phyloP scores from a whole-genome alignment of 1,140 invertebrate species.

The Megalopta genalis region DNA sequence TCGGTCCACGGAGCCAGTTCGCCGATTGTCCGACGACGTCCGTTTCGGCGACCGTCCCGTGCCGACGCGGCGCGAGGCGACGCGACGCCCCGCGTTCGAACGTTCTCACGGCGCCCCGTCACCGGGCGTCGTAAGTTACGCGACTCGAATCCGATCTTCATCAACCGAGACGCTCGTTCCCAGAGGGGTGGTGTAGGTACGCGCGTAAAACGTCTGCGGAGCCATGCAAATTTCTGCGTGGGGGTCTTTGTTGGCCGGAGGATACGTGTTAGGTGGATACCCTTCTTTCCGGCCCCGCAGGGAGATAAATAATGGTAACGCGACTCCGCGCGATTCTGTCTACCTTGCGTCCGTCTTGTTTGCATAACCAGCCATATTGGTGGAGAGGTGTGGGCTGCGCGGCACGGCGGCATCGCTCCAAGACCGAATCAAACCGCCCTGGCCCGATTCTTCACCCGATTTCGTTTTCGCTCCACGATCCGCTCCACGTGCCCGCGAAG shows the following conservation, averaged over 20 bases:
- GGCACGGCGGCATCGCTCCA: slow-evolving; percentile 13
- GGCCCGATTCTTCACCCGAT: neutral
- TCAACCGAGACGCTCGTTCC: slow-evolving; percentile 44
- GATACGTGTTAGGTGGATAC: slow-evolving; percentile 56
- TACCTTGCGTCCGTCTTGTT: slow-evolving; percentile 62
- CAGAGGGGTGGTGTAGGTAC: slow-evolving; percentile 35
- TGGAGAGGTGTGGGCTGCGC: slow-evolving; percentile 21
- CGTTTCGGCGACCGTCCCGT: neutral
- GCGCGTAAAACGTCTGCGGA: slow-evolving; percentile 47
- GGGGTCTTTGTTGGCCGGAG: slow-evolving; percentile 60
- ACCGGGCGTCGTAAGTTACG: slow-evolving; percentile 50
- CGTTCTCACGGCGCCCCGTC: slow-evolving; percentile 37
- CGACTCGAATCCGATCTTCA: slow-evolving; percentile 59
- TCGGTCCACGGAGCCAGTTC: neutral
- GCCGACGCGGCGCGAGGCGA: neutral
- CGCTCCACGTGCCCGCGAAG: no score
- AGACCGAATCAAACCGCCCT: slow-evolving; percentile 21
- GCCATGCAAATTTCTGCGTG: slow-evolving; percentile 63
- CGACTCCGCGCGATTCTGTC: slow-evolving; percentile 62
- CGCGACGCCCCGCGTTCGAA: no score
- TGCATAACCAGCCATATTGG: slow-evolving; percentile 65
- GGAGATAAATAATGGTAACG: slow-evolving; percentile 67
- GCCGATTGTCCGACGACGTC: neutral
- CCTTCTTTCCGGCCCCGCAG: slow-evolving; percentile 53
- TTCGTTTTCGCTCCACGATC: neutral